Percentiles rank a stretch among this genome's conserved stretches.
phyloP scores from a whole-genome alignment of 2,113 vertebrate genomes.

The Hydropotes inermis region DNA sequence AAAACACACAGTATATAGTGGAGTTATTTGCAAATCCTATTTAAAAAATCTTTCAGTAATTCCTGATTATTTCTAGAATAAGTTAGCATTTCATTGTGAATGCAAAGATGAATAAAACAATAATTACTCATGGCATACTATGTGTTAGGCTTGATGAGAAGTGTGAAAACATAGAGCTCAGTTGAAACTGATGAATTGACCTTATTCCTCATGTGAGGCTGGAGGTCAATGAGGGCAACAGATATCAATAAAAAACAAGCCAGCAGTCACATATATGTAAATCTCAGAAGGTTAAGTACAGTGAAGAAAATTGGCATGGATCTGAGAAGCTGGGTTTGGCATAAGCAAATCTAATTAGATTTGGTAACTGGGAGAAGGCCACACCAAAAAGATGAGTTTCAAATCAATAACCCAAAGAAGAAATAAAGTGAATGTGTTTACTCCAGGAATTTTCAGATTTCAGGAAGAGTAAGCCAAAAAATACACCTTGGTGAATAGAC shows the following conservation, averaged over 20 bases:
- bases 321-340: background rate
- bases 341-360: background rate
- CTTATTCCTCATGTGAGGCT: background rate
- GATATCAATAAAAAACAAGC: background rate
- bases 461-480: background rate
- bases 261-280: background rate
- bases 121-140: background rate
- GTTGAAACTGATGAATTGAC: background rate
- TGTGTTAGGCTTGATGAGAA: background rate
- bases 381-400: background rate
- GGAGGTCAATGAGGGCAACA: background rate
- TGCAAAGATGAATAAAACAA: background rate
- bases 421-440: background rate
- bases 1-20: background rate
- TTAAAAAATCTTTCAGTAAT: background rate
- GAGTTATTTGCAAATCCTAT: background rate
- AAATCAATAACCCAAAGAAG: background rate
- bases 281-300: background rate
- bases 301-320: background rate
- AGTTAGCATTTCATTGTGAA: background rate
- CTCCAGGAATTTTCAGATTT: background rate
- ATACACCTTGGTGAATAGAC: background rate
- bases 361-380: background rate
- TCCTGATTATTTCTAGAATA: background rate
- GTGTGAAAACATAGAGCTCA: background rate